Conservation (phyloP, 1,140 invertebrate species). For the Drosophila nigromelanica region DNA sequence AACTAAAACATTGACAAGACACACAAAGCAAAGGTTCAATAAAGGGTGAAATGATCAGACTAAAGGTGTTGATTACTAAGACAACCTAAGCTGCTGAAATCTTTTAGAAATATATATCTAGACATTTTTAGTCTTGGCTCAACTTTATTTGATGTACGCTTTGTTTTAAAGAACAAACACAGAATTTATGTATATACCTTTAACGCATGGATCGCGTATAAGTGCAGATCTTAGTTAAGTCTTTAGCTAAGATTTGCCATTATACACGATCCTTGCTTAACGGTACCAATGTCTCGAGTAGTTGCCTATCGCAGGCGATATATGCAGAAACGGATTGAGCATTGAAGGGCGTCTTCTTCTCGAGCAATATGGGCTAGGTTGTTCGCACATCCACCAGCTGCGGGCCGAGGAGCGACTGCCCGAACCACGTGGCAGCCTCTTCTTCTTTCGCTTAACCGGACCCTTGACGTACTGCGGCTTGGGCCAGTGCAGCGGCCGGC, state of each 20-base stretch:
- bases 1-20: background rate
- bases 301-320: background rate
- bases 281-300: background rate
- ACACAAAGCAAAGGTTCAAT: background rate
- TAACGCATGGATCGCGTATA: constrained; percentile 10
- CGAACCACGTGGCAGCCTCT: background rate
- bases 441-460: background rate
- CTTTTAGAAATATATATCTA: background rate
- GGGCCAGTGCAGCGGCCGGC: constrained; percentile 64
- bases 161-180: background rate
- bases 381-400: too few relatives aligned
- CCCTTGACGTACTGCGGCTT: constrained; percentile 36
- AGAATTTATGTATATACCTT: background rate
- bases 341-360: background rate
- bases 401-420: background rate
- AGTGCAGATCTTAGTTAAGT: background rate
- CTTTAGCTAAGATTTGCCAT: background rate
- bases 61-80: too few relatives aligned
- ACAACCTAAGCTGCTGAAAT: background rate
- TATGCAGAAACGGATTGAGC: background rate
- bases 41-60: too few relatives aligned
- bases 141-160: constrained; percentile 2
- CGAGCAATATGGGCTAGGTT: too few relatives aligned
- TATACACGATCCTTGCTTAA: background rate
- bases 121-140: background rate